Conservation (phyloP, 2,888 invertebrate species). For the Mystacides longicornis region DNA sequence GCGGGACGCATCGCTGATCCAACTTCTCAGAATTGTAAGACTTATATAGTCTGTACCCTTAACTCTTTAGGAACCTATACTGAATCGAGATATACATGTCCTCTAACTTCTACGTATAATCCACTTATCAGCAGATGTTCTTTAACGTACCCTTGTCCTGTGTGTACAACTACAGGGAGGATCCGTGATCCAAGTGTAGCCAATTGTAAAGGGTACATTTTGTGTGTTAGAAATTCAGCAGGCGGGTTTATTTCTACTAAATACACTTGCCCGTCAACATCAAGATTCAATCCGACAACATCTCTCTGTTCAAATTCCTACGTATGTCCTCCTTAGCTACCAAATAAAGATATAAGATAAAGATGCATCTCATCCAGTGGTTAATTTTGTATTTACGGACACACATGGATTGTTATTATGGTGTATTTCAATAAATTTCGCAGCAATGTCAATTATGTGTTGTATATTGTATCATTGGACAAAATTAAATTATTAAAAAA, state of each 20-base stretch:
- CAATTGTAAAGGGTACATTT: constrained; percentile 14
- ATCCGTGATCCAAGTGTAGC: constrained; percentile 8
- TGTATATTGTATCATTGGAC: too few species aligned
- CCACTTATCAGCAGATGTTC: background rate
- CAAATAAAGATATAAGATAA: too few species aligned
- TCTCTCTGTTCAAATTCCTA: background rate
- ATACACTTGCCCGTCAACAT: constrained; percentile 12
- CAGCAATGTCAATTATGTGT: too few species aligned
- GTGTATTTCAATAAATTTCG: too few species aligned
- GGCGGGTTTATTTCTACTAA: background rate
- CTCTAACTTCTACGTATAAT: background rate
- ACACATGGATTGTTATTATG: too few species aligned
- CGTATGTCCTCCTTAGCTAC: background rate
- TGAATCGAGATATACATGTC: background rate
- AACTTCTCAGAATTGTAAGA: background rate
- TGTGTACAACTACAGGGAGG: constrained; percentile 9
- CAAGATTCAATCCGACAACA: constrained; percentile 2
- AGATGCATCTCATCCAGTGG: too few species aligned
- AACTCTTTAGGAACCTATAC: background rate
- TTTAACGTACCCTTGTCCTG: background rate
- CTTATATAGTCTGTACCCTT: background rate
- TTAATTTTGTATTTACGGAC: too few species aligned
- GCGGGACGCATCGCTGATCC: background rate
- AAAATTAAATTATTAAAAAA: too few species aligned
- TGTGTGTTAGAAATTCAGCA: constrained; percentile 1